A percentile compares a stretch with the other conserved stretches of the same genome.
Conservation (phyloP, 2,888 invertebrate species). For the Cataglyphis livida region DNA sequence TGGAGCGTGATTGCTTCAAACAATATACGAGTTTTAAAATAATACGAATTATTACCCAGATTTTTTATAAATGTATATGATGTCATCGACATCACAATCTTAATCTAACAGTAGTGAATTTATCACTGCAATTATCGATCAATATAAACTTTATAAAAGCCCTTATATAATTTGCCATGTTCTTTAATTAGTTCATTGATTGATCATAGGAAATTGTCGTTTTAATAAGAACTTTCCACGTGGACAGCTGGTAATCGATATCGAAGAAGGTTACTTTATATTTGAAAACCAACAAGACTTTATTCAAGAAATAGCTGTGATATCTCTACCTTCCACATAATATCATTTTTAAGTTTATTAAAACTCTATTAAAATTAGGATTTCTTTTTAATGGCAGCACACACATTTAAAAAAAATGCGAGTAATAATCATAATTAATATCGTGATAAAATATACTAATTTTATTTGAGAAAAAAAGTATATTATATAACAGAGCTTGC, state of each 20-base stretch:
- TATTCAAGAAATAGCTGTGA: not conserved
- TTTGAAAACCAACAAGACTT: not conserved
- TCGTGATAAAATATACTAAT: not conserved
- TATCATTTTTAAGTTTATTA: not conserved
- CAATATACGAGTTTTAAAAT: not conserved
- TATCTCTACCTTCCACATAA: not conserved
- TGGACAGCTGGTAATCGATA: conserved; percentile 10
- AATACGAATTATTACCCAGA: not conserved
- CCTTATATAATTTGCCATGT: conserved; percentile 20
- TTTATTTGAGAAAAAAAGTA: not conserved
- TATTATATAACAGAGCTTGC: not conserved
- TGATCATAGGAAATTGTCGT: conserved; percentile 7
- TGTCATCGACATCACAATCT: not conserved
- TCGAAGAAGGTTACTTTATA: not conserved
- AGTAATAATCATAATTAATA: not conserved
- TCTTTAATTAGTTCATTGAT: conserved; percentile 32
- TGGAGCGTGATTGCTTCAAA: not conserved
- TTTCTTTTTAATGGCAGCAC: not conserved
- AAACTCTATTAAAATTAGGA: not conserved
- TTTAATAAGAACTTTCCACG: conserved; percentile 39
- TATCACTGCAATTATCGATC: conserved; percentile 24
- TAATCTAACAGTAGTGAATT: not conserved
- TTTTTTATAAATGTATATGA: not conserved
- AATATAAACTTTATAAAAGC: conserved; percentile 16
- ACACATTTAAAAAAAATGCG: not conserved